Evolutionary conservation across 2,797 vertebrate species (phyloP).

Genomic region (Muscicapa comitata): DNA sequence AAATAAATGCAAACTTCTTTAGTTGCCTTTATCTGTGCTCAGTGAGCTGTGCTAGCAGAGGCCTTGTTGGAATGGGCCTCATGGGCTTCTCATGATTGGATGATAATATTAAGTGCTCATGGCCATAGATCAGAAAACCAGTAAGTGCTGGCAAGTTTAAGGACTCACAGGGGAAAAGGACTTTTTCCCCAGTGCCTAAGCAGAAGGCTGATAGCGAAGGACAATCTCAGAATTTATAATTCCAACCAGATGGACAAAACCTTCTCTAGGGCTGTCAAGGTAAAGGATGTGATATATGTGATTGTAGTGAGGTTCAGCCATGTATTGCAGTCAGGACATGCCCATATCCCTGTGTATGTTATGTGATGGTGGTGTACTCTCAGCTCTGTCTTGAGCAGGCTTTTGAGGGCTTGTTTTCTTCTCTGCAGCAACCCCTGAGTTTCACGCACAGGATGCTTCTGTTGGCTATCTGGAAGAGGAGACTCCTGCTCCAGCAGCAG

Average conservation of each 20-base stretch:
- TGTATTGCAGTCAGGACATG: accelerated
- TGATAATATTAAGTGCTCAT: not conserved
- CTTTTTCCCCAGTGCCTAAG: not conserved
- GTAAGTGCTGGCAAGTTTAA: not conserved
- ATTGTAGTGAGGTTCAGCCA: not conserved
- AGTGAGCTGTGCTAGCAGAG: not conserved
- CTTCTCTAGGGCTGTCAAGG: not conserved
- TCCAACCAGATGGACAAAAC: not conserved
- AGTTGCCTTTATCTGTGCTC: not conserved
- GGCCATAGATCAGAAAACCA: not conserved
- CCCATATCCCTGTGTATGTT: accelerated
- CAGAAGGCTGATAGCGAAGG: not conserved
- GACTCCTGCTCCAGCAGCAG: conserved; percentile 62
- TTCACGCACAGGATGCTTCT: conserved; percentile 73
- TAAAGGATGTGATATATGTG: not conserved
- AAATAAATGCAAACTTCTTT: not conserved
- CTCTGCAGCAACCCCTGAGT: conserved; percentile 69
- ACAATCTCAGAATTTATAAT: not conserved
- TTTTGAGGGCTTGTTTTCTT: not conserved
- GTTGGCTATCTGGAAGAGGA: conserved; percentile 72
- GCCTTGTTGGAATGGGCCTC: not conserved
- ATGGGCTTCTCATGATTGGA: not conserved
- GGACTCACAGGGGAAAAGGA: not conserved
- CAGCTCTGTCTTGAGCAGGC: not conserved
- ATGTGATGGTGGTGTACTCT: not conserved